phyloP scores from a whole-genome alignment of 2,888 invertebrate genomes.

The Imbricaverruca yamaguchii region DNA sequence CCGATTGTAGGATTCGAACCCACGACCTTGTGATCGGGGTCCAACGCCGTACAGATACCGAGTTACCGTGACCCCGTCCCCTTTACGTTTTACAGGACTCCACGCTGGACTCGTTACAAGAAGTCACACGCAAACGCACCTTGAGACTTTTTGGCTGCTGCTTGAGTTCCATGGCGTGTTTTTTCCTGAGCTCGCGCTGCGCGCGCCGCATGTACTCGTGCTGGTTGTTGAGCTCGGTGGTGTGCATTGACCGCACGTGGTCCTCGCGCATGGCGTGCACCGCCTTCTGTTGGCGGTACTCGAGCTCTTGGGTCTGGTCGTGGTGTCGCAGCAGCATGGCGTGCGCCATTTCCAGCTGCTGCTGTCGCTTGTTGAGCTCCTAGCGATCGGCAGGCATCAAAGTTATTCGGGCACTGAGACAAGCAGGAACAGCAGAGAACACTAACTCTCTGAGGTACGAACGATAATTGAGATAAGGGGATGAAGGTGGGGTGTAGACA shows the following conservation, averaged over 20 bases:
- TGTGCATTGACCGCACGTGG: conserved; percentile 62
- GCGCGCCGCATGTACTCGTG: conserved; percentile 93
- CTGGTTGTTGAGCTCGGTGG: conserved; percentile 89
- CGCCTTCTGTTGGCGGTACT: conserved; percentile 89
- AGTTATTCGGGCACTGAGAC: not conserved
- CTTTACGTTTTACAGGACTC: too few species aligned
- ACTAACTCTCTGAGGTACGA: too few species aligned
- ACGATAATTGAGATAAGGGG: too few species aligned
- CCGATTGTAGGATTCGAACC: too few species aligned
- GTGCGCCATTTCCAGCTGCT: conserved; percentile 92
- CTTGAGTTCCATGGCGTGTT: conserved; percentile 91
- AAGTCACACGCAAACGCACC: conserved; percentile 46
- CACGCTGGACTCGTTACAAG: too few species aligned
- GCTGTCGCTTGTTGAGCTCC: conserved; percentile 91
- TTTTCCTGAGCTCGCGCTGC: conserved; percentile 88
- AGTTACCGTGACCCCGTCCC: too few species aligned
- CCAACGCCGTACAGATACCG: too few species aligned
- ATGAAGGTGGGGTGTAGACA: too few species aligned
- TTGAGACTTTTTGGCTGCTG: conserved; percentile 98
- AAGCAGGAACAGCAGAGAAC: too few species aligned
- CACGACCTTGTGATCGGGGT: too few species aligned
- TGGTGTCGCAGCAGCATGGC: conserved; percentile 89
- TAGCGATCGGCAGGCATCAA: conserved; percentile 40
- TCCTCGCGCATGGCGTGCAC: conserved; percentile 86
- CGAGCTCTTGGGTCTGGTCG: conserved; percentile 91